A percentile compares a stretch with the other conserved stretches of the same genome.
phyloP scores from a whole-genome alignment of 53 echinoderm and acorn worm genomes.

The Hippasteria phrygiana region DNA sequence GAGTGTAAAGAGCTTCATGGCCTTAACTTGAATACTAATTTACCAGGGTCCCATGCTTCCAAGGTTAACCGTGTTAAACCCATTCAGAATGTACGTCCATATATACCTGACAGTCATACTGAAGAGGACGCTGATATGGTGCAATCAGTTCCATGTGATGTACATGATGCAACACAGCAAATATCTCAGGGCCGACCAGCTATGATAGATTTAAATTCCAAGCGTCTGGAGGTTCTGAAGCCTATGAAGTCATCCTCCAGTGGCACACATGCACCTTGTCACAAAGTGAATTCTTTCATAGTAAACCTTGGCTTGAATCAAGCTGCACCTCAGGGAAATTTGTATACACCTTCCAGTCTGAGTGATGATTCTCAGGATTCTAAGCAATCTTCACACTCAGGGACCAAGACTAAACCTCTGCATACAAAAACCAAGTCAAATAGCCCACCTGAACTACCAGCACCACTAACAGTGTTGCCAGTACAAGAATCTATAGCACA shows the following conservation, averaged over 20 bases:
- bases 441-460: constrained; percentile 26
- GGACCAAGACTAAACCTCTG: constrained; percentile 16
- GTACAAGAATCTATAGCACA: background rate
- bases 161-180: constrained; percentile 4
- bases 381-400: constrained; percentile 55
- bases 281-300: background rate
- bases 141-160: background rate
- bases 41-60: background rate
- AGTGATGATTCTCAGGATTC: constrained; percentile 46
- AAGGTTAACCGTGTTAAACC: constrained; percentile 54
- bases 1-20: constrained; percentile 24
- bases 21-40: background rate
- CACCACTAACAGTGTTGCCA: constrained; percentile 44
- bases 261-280: background rate
- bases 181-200: constrained; percentile 45
- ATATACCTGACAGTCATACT: constrained; percentile 48
- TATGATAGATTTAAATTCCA: constrained; percentile 59
- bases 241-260: constrained; percentile 9
- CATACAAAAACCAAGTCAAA: background rate
- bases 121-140: background rate
- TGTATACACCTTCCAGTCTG: constrained; percentile 24
- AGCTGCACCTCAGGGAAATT: constrained; percentile 26
- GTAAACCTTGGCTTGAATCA: constrained; percentile 23
- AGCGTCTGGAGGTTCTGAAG: constrained; percentile 34
- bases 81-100: constrained; percentile 55